Evolutionary conservation across 2,113 vertebrate species (phyloP), one percentile per base, ranked within the genome.

Genomic region (Gambusia holbrooki): DNA sequence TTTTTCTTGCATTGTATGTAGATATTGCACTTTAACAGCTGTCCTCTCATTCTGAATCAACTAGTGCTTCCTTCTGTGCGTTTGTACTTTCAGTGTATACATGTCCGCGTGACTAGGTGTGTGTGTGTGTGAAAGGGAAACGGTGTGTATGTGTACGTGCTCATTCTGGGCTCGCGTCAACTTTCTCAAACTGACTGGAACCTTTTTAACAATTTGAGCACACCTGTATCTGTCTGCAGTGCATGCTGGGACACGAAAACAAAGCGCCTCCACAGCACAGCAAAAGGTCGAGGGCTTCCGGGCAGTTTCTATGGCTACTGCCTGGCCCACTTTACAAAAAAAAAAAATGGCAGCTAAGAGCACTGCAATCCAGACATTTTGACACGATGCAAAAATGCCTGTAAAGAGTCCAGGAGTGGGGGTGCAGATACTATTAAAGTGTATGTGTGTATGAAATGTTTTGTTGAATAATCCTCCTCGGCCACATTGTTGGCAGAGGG

Each of bases 21-120:
- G 89, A 93, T 93, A 93, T 87, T 92, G 94, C 93, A 94, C 94
- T 94, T 95, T 94, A 94, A 95, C 81, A 87, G 86, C 88, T 40
- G 77, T 92, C 85, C 82, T 93, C 83, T 91, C 86, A 88, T 90
- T 91, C 84, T 90, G 77, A 92, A 92, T 93, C 92, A 89, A 90
- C 88, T 90, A 94, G 93, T 92, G 93, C 93, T 95, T 95, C 93
- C 94, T 92, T 85, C 79, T 83, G 83, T 91, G 76, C 7, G 80
- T 77, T 79, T 90, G 84, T 92, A 64, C 86, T 84, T 84, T 88
- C 82, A 76, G 87, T 91, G 80, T 87, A 71, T 77, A 42, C 45
- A 73, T 84, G 82, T 66, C 15, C 1, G 69, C 28, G 45, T 79
- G 84, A 48, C n/a, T 63, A n/a, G n/a, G 62, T 61, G 70, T 27